These are phyloP conservation scores for Apodemus agrarius DNA, from an alignment of 2,797 vertebrate species.

Conservation along the genomic window DNA sequence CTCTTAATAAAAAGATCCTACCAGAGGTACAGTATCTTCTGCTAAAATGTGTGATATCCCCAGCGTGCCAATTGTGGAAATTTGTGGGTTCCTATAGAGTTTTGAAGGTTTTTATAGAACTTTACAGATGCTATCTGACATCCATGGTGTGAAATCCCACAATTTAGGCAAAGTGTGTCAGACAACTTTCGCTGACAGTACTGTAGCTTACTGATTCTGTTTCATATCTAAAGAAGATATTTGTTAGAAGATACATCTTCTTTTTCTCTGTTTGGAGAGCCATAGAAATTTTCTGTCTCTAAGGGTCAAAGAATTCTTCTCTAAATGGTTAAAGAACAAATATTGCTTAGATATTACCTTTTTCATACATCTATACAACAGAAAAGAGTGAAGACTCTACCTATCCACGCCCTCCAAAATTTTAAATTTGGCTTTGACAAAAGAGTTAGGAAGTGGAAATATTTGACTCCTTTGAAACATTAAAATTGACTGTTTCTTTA, in stretches of 20 bases:
- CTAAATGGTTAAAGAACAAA: slow-evolving; percentile 51
- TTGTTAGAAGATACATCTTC: slow-evolving; percentile 67
- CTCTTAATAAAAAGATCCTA: slow-evolving; percentile 88
- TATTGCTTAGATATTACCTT: slow-evolving; percentile 50
- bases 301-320: slow-evolving; percentile 57
- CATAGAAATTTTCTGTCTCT: slow-evolving; percentile 60
- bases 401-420: not conserved
- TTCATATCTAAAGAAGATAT: slow-evolving; percentile 64
- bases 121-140: slow-evolving; percentile 77
- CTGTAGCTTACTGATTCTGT: slow-evolving; percentile 65
- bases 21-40: slow-evolving; percentile 83
- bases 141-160: slow-evolving; percentile 77
- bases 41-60: slow-evolving; percentile 83
- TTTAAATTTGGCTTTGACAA: slow-evolving; percentile 43
- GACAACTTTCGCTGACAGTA: slow-evolving; percentile 72
- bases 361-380: not conserved
- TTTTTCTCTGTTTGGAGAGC: slow-evolving; percentile 54
- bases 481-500: not conserved
- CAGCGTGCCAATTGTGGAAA: slow-evolving; percentile 78
- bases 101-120: slow-evolving; percentile 84
- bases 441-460: not conserved
- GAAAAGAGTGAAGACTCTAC: not conserved
- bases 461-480: slow-evolving; percentile 12
- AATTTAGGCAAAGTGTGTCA: slow-evolving; percentile 77
- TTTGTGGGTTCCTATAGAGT: slow-evolving; percentile 80